phyloP scores from a whole-genome alignment of 2,888 invertebrate genomes.

The Acholoe squamosa region DNA sequence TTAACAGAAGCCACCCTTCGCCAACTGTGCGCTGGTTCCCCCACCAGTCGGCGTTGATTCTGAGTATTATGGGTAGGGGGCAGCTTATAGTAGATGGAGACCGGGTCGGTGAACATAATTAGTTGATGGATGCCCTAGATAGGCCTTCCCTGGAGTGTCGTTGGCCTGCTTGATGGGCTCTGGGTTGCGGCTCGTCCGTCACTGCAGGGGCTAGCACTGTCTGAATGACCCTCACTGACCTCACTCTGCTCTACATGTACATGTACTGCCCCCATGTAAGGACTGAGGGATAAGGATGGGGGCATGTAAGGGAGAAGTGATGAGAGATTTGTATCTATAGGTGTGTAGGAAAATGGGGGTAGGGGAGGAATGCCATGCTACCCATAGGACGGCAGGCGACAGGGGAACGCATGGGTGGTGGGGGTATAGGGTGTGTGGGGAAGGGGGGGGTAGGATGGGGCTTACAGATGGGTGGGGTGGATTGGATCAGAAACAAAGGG shows the following conservation, averaged over 20 bases:
- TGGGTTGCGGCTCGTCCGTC: slow-evolving; percentile 21
- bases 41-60: slow-evolving; percentile 29
- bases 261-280: not conserved
- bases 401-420: not conserved
- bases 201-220: slow-evolving; percentile 31
- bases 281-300: not conserved
- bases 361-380: no score
- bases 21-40: not conserved
- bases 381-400: not conserved
- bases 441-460: not conserved
- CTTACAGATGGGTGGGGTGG: not conserved
- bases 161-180: slow-evolving; percentile 43
- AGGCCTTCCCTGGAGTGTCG: slow-evolving; percentile 45
- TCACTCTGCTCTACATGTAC: not conserved
- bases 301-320: not conserved
- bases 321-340: no score
- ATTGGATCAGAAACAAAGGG: slow-evolving; percentile 6
- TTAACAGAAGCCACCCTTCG: no score
- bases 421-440: not conserved
- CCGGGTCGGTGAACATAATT: slow-evolving; percentile 27
- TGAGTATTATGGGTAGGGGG: slow-evolving; percentile 9
- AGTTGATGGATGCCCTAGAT: slow-evolving; percentile 61
- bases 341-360: no score
- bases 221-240: slow-evolving; percentile 31
- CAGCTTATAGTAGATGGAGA: slow-evolving; percentile 31